Evolutionary conservation across 2,888 invertebrate species (phyloP), one percentile per base, ranked within the genome.

Genomic region (Tenthredo scrophulariae): DNA sequence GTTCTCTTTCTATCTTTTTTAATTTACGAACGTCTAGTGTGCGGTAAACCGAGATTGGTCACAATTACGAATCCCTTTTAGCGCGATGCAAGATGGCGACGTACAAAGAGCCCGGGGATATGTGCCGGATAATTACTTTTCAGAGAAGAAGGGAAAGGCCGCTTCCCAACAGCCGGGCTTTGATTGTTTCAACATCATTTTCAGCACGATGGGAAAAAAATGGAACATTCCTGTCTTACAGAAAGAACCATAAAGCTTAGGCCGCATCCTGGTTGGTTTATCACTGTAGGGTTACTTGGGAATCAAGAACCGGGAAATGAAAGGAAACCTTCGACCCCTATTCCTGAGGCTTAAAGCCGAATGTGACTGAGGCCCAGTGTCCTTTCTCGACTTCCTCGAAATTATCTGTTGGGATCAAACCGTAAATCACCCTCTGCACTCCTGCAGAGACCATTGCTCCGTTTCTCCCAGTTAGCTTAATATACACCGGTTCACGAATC

Each of bases 11-110:
- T 33, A 54, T 79, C 79, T 54, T 79, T 80, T 80, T 37, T 80
- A 80, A 80, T 80, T 80, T 22, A 80, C 62, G 58, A 33, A 80
- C 80, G 62, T 62, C 80, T 58, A 40, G 15, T 9, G 77, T 80
- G 62, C 80, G 80, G 80, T 62, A 22, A 62, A 37, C 80, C 62
- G 80, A 80, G 80, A 80, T 80, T 37, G 80, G 58, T 80, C 58
- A 62, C 80, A 33, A 80, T 80, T 80, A 62, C 80, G 62, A 29
- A 80, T 62, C 80, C 80, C 80, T 80, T 80, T 18, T 77, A 50
- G 13, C 50, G 26, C 75, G 7, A 4, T 33, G 77, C 77, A 77
- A 50, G 50, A 33, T 54, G 29, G 54, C 50, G 7, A 29, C n/a
- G 77, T 15, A 40, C n/a, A 43, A 62, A 80, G 26, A 62, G 80